phyloP scores from a whole-genome alignment of 2,113 vertebrate genomes.

The Phylloscopus whistleri region DNA sequence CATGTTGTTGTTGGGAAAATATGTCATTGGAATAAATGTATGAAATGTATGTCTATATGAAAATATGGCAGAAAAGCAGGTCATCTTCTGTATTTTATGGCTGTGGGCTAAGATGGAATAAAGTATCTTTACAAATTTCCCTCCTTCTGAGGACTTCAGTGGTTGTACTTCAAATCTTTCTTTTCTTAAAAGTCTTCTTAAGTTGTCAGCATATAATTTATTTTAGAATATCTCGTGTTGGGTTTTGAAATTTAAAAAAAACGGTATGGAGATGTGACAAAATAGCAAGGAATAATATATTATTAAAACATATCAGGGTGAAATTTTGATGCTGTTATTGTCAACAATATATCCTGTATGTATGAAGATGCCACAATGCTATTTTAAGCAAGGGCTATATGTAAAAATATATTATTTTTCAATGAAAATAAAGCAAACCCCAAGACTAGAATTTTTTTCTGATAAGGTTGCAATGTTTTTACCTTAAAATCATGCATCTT shows the following conservation, averaged over 20 bases:
- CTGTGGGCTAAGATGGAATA: background rate
- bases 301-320: background rate
- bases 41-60: background rate
- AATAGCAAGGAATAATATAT: background rate
- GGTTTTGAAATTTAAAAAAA: background rate
- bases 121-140: background rate
- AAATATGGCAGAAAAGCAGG: background rate
- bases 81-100: background rate
- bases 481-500: background rate
- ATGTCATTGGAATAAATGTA: background rate
- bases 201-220: background rate
- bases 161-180: background rate
- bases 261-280: background rate
- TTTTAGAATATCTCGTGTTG: background rate
- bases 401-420: background rate
- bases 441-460: background rate
- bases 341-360: background rate
- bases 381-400: background rate
- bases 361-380: accelerated
- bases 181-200: background rate
- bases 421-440: background rate
- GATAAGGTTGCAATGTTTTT: background rate
- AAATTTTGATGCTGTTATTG: background rate
- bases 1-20: background rate
- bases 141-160: background rate